Evolutionary conservation across 2,888 invertebrate genomes (phyloP).

Genomic region (Leptinotarsa haldemani): DNA sequence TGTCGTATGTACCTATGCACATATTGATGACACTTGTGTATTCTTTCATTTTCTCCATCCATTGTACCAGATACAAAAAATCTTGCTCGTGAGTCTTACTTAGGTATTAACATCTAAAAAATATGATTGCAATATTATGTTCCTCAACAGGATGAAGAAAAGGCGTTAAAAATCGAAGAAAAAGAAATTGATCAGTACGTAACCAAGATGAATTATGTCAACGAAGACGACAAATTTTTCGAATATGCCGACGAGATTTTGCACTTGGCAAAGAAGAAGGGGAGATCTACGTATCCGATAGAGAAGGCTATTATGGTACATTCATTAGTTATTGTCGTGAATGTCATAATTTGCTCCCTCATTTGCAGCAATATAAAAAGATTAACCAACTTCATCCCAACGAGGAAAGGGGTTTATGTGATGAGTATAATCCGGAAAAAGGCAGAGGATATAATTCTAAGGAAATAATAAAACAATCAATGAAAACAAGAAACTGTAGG

Average conservation of each 20-base stretch:
- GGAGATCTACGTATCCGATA: constrained; percentile 66
- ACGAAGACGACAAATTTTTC: constrained; percentile 69
- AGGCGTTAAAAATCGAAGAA: constrained; percentile 40
- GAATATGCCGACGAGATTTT: constrained; percentile 67
- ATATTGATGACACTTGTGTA: no score
- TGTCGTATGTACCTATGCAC: no score
- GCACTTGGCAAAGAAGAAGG: constrained; percentile 64
- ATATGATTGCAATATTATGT: constrained; percentile 8
- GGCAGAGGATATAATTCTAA: background rate
- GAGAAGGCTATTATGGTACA: constrained; percentile 63
- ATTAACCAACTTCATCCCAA: constrained; percentile 24
- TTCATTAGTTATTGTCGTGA: no score
- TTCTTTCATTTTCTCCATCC: no score
- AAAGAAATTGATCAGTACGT: constrained; percentile 63
- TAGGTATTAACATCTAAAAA: no score
- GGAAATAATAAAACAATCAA: constrained; percentile 11
- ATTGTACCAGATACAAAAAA: no score
- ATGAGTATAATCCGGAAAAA: constrained; percentile 19
- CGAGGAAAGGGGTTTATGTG: constrained; percentile 11
- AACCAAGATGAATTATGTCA: constrained; percentile 61
- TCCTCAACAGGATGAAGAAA: constrained; percentile 49
- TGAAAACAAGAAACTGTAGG: constrained; percentile 23
- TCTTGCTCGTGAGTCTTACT: no score
- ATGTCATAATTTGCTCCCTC: background rate
- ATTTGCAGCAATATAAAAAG: constrained; percentile 34